Conservation (phyloP, 2,113 vertebrate species). For the Muntiacus reevesi region DNA sequence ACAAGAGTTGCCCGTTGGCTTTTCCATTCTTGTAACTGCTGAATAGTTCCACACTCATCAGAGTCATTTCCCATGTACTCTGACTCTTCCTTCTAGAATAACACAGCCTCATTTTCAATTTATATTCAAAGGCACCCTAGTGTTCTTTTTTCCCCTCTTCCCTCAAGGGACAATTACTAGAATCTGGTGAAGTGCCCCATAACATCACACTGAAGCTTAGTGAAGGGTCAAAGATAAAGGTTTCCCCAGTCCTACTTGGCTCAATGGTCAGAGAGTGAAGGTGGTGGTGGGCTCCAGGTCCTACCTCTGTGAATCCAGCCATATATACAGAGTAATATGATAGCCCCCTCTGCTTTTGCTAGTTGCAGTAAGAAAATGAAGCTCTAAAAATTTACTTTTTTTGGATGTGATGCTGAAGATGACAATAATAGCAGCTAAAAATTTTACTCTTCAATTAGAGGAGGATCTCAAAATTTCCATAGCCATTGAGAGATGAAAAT, state of each 20-base stretch:
- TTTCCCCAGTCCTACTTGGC: neutral
- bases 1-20: neutral
- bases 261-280: neutral
- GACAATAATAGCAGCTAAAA: constrained; percentile 3
- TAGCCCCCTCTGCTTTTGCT: neutral
- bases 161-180: neutral
- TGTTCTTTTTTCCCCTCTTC: neutral
- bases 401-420: neutral
- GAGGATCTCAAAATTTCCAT: neutral
- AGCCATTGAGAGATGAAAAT: neutral
- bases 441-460: constrained; percentile 8
- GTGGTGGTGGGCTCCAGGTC: neutral
- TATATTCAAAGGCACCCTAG: neutral
- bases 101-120: neutral
- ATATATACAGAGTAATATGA: neutral
- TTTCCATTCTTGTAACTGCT: neutral
- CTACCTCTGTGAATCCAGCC: neutral
- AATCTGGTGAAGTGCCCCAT: neutral
- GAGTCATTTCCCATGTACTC: neutral
- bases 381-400: neutral
- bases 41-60: constrained; percentile 12
- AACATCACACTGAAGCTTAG: neutral
- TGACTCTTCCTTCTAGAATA: neutral
- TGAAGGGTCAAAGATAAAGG: neutral
- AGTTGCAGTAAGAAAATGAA: constrained; percentile 11